Base-by-base conservation (phyloP, 2,888 invertebrate genomes). In the Aspidapion aeneum region DNA sequence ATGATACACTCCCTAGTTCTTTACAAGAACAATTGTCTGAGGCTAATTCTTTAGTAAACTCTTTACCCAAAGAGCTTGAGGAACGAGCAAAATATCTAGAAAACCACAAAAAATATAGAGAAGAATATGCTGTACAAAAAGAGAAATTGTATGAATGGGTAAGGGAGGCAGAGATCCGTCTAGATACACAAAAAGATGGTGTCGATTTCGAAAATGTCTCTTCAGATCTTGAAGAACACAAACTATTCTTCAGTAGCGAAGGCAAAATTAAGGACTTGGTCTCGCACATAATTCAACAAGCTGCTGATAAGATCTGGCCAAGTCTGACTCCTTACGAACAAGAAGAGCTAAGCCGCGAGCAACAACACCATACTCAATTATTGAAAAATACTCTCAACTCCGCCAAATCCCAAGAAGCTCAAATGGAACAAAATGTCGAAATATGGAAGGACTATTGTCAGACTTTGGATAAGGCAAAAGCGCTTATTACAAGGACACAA, bases 231-330 rank as follows among this genome's bases (percentile, higher is more conserved):
- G 92, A 94, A 74, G 93, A 94, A 72, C 94, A 94, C 75, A 94
- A 93, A 80, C 85, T 88, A 50, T 94, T 92, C 85, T 94, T 94
- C 77, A 87, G 88, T 66, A 90, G 90, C 52, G 93, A 94, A 74
- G 83, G 87, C 0, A 85, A 87, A 19, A 90, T 93, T 75, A 88
- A 90, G 64, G 91, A 92, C 74, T 81, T 94, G 68, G 90, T 94
- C 2, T 88, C 91, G 1, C 90, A 91, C 68, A 87, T 89, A 64
- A 91, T 94, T 75, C 91, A 93, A 73, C 90, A 90, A 65, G 88
- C 90, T 1, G 92, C 93, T 0, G 93, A 95, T 72, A 91, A 91
- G 73, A 93, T 95, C 62, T 93, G 93, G 91, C 90, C 94, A 0
- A 94, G 94, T 1, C 79, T 95, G 22, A 88, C 88, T 21, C 85